A percentile compares a stretch with the other conserved stretches of the same genome.
These are phyloP conservation scores for Anguilla japonica DNA, from an alignment of 2,113 vertebrate species.

Conservation along the genomic window DNA sequence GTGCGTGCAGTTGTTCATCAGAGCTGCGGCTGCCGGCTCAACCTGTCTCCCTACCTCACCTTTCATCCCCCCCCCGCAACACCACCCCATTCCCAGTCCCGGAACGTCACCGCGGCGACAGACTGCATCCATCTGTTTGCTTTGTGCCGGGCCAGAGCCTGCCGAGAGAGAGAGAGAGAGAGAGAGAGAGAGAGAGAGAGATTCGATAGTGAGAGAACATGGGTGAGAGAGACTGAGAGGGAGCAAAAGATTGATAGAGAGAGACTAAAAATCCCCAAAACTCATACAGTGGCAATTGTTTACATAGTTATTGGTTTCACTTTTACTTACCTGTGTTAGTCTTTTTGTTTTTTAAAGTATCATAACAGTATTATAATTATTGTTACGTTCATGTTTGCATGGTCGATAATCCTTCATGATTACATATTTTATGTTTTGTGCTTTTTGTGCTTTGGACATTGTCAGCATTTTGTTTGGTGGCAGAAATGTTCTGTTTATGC, in stretches of 20 bases:
- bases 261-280: too few relatives aligned
- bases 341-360: not conserved
- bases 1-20: conserved; percentile 67
- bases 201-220: too few relatives aligned
- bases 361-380: not conserved
- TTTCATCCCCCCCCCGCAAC: conserved; percentile 59
- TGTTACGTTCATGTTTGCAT: not conserved
- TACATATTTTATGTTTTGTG: not conserved
- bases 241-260: too few relatives aligned
- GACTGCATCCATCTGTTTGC: conserved; percentile 66
- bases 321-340: not conserved
- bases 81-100: conserved; percentile 53
- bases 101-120: conserved; percentile 61
- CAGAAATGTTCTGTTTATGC: not conserved
- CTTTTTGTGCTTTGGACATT: too few relatives aligned
- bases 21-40: conserved; percentile 61
- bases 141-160: conserved; percentile 47
- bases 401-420: not conserved
- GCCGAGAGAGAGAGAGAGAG: too few relatives aligned
- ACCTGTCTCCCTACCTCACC: conserved; percentile 60
- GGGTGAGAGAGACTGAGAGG: too few relatives aligned
- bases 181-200: too few relatives aligned
- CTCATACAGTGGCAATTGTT: not conserved
- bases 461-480: too few relatives aligned
- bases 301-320: not conserved